These are phyloP conservation scores for Peromyscus attwateri DNA, from an alignment of 2,797 vertebrate species.

Conservation along the genomic window DNA sequence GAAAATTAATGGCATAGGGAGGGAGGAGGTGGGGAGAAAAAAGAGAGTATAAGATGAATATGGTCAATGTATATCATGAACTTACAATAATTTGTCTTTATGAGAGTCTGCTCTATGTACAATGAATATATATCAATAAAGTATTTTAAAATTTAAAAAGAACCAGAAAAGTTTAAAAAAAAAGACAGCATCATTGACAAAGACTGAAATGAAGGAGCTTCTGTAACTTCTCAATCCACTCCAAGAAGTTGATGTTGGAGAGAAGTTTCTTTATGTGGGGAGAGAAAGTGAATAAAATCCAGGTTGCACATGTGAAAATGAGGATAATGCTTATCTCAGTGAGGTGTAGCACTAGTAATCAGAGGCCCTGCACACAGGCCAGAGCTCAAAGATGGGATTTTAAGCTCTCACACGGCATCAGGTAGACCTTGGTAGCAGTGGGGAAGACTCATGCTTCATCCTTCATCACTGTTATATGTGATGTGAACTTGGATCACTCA, in stretches of 20 bases:
- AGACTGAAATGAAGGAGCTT: not conserved
- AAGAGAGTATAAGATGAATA: not conserved
- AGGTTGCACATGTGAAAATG: not conserved
- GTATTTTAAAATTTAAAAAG: not conserved
- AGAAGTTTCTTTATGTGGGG: not conserved
- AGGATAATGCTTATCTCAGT: not conserved
- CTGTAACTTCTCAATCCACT: not conserved
- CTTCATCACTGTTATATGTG: not conserved
- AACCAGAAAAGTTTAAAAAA: not conserved
- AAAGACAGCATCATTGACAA: not conserved
- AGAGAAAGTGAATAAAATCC: not conserved
- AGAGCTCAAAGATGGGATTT: not conserved
- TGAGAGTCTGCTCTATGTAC: not conserved
- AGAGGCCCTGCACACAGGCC: not conserved
- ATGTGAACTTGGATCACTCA: not conserved
- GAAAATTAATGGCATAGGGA: not conserved
- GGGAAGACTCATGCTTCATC: not conserved
- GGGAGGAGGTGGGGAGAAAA: not conserved
- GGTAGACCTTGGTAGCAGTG: not conserved
- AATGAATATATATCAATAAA: not conserved
- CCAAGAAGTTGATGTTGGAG: not conserved
- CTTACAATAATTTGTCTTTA: not conserved
- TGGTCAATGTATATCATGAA: not conserved
- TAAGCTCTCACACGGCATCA: not conserved
- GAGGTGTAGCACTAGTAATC: not conserved